Evolutionary conservation across 2,888 invertebrate genomes (phyloP).

Genomic region (Orchesellides sinensis): DNA sequence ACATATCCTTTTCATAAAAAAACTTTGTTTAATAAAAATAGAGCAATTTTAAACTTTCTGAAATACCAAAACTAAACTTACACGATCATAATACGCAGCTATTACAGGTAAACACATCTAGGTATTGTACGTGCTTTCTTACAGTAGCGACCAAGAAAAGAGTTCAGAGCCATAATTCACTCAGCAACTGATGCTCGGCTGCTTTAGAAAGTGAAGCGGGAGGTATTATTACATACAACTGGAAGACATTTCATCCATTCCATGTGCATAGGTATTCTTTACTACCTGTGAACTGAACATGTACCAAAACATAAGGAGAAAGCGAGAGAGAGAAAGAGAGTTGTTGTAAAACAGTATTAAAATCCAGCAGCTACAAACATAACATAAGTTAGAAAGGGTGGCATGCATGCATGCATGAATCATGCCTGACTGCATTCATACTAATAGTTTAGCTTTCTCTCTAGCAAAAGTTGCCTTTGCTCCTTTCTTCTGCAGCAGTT

Average conservation of each 20-base stretch:
- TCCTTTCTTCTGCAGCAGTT: not conserved
- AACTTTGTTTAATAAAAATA: too few species aligned
- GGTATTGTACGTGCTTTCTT: too few species aligned
- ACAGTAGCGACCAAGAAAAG: too few species aligned
- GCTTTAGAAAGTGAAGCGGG: not conserved
- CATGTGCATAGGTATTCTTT: too few species aligned
- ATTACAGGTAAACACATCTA: too few species aligned
- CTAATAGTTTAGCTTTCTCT: conserved; percentile 26
- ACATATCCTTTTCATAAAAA: too few species aligned
- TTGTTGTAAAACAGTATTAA: conserved; percentile 22
- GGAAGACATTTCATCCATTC: conserved; percentile 12
- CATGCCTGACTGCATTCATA: conserved; percentile 56
- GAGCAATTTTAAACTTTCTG: too few species aligned
- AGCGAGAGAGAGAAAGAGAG: not conserved
- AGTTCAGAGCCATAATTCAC: conserved; percentile 56
- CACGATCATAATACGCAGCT: too few species aligned
- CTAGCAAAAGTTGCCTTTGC: conserved; percentile 8
- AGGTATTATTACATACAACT: conserved; percentile 11
- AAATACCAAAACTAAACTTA: too few species aligned
- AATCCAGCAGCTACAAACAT: conserved; percentile 23
- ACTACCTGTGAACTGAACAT: too few species aligned
- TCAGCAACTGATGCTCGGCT: conserved; percentile 38
- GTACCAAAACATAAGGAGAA: too few species aligned
- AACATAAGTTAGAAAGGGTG: conserved; percentile 15
- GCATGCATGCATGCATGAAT: conserved; percentile 53